Evolutionary conservation across 1,140 invertebrate genomes (phyloP).

Genomic region (Sesamia nonagrioides): DNA sequence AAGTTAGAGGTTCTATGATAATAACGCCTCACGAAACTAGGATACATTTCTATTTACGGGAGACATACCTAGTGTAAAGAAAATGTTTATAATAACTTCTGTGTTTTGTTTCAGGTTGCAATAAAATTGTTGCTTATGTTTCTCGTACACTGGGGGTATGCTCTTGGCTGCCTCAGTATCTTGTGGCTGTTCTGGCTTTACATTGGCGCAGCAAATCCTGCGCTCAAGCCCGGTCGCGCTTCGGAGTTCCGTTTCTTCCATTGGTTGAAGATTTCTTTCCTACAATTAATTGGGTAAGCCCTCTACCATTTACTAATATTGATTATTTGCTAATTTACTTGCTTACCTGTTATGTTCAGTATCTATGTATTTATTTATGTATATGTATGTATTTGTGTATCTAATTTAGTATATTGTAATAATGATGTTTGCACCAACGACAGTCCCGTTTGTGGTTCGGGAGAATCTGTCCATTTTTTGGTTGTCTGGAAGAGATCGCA

Average conservation of each 20-base stretch:
- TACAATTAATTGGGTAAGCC: conserved; percentile 93
- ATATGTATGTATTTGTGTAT: no score
- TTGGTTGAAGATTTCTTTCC: conserved; percentile 93
- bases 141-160: conserved; percentile 97
- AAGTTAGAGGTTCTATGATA: no score
- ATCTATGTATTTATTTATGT: no score
- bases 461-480: no score
- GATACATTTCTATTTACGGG: no score
- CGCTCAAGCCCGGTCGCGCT: conserved; percentile 96
- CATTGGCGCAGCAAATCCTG: conserved; percentile 97
- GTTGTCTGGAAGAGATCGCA: no score
- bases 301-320: conserved; percentile 49
- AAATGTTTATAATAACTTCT: conserved; percentile 17
- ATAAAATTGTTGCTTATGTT: conserved; percentile 97
- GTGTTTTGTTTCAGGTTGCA: conserved; percentile 89
- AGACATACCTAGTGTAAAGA: no score
- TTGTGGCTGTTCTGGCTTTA: conserved; percentile 97
- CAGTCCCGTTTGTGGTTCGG: no score
- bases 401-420: no score
- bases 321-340: conserved; percentile 3
- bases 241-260: conserved; percentile 95
- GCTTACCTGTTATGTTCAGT: no score
- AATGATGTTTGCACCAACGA: no score
- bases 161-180: conserved; percentile 93
- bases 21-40: no score